A percentile compares a stretch with the other conserved stretches of the same genome.
These are phyloP conservation scores for Caenorhabditis inopinata DNA, from an alignment of 1,140 invertebrate species.

Conservation along the genomic window DNA sequence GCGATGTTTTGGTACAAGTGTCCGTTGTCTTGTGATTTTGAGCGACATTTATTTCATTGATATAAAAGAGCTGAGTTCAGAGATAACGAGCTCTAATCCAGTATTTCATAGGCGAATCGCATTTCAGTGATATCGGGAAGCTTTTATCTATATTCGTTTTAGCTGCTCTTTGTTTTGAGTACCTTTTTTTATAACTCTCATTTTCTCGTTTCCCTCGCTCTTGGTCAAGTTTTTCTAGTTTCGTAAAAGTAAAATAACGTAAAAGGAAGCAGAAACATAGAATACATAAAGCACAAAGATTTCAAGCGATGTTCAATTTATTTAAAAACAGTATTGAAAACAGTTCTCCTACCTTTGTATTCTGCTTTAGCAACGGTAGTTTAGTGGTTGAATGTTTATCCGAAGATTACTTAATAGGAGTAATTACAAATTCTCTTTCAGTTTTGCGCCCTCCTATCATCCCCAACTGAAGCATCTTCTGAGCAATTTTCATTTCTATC, in stretches of 20 bases:
- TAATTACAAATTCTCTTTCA: slow-evolving; percentile 23
- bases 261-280: background rate
- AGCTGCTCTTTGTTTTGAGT: background rate
- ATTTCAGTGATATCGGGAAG: background rate
- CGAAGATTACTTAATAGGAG: slow-evolving; percentile 16
- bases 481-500: background rate
- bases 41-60: background rate
- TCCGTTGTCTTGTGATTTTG: too few species aligned
- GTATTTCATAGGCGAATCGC: background rate
- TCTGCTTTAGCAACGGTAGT: too few species aligned
- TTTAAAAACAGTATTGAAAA: background rate
- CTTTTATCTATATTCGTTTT: background rate
- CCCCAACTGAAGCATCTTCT: background rate
- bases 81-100: too few species aligned
- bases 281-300: too few species aligned
- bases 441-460: background rate
- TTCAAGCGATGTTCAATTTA: background rate
- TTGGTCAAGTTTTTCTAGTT: too few species aligned
- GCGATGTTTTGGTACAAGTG: too few species aligned
- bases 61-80: background rate
- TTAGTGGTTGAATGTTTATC: background rate
- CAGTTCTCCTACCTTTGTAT: too few species aligned
- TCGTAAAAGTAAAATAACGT: too few species aligned
- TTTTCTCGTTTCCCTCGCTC: background rate
- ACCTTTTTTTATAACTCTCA: background rate